These are phyloP conservation scores for Etheostoma spectabile DNA, from an alignment of 2,113 vertebrate genomes.

Conservation along the genomic window DNA sequence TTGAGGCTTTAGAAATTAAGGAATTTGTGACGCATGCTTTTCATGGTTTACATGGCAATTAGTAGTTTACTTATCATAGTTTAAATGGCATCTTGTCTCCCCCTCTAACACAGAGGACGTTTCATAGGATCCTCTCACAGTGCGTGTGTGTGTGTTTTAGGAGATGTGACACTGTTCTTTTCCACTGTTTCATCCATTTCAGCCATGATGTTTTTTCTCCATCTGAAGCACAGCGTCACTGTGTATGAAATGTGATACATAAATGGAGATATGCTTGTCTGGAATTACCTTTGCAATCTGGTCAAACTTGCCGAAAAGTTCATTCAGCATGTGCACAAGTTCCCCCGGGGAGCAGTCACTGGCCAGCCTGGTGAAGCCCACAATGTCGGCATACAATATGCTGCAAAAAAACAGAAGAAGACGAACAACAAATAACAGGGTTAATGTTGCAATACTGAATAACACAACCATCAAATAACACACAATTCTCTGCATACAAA, in stretches of 20 bases:
- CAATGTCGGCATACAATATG: slow-evolving; percentile 96
- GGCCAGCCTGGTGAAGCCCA: slow-evolving; percentile 96
- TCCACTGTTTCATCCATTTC: not conserved
- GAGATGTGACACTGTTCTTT: not conserved
- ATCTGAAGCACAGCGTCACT: not conserved
- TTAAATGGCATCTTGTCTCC: too few species aligned
- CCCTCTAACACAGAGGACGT: not conserved
- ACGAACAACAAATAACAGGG: not conserved
- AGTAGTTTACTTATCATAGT: not conserved
- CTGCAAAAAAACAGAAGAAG: slow-evolving; percentile 72
- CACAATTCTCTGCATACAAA: not conserved
- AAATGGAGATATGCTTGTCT: not conserved
- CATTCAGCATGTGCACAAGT: slow-evolving; percentile 96
- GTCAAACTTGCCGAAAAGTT: slow-evolving; percentile 98
- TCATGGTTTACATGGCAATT: not conserved
- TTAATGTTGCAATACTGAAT: not conserved
- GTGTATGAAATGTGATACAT: not conserved
- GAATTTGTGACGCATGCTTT: not conserved
- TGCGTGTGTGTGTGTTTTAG: too few species aligned
- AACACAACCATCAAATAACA: not conserved
- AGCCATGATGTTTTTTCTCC: not conserved
- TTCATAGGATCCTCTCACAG: too few species aligned
- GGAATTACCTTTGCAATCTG: slow-evolving; percentile 95
- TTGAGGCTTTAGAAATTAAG: not conserved
- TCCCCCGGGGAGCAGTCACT: slow-evolving; percentile 98